Conservation (phyloP, 2,888 invertebrate species). For the Sabellastarte sp. region DNA sequence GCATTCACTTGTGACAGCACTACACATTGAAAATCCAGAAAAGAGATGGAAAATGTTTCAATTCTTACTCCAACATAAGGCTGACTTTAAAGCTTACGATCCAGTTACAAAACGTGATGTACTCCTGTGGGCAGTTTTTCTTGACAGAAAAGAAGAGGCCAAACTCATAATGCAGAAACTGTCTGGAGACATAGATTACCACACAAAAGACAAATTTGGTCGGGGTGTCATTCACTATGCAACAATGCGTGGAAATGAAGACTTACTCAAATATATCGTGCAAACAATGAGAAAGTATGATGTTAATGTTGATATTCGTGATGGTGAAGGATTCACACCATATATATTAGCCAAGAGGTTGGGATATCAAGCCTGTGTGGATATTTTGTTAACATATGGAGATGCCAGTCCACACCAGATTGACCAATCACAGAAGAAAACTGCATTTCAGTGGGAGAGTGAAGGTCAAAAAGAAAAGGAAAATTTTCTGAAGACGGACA, state of each 20-base stretch:
- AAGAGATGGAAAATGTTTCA: slow-evolving; percentile 1
- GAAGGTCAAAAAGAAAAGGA: neutral
- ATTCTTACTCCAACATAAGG: neutral
- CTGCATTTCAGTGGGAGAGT: neutral
- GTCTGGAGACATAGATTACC: neutral
- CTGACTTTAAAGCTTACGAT: neutral
- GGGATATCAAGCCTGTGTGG: neutral
- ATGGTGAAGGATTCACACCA: slow-evolving; percentile 4
- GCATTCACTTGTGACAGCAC: neutral
- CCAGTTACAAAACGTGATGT: neutral
- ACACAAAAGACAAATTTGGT: neutral
- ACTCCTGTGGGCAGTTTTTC: neutral
- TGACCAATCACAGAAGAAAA: neutral
- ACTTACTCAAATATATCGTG: neutral
- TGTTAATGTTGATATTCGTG: neutral
- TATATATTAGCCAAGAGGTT: neutral
- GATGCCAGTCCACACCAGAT: neutral
- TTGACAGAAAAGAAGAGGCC: neutral
- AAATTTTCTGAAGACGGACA: neutral
- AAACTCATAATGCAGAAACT: neutral
- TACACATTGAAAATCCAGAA: neutral
- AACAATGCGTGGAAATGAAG: neutral
- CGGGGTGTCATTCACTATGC: neutral
- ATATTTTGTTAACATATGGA: neutral
- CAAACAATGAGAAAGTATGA: neutral